Evolutionary conservation across 1,140 invertebrate genomes (phyloP).

Genomic region (Eurosta solidaginis): DNA sequence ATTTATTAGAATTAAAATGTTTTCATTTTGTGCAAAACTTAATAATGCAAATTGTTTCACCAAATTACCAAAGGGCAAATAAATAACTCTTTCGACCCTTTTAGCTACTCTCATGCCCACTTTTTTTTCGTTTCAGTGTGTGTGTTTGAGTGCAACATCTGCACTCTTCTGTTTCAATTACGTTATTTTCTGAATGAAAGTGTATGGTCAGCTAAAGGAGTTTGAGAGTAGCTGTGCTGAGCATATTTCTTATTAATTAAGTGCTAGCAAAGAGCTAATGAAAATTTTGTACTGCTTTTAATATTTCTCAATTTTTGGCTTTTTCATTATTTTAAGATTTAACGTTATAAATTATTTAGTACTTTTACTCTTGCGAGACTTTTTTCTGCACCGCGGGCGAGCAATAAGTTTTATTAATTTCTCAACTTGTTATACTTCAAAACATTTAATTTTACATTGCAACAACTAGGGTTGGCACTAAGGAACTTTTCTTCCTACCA

Average conservation of each 20-base stretch:
- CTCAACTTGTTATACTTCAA: constrained; percentile 20
- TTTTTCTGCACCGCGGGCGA: constrained; percentile 2
- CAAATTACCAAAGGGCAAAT: constrained; percentile 25
- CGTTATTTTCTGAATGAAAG: background rate
- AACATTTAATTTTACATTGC: too few species aligned
- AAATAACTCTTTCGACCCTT: constrained; percentile 3
- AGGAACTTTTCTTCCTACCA: too few species aligned
- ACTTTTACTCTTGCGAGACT: background rate
- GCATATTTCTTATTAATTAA: constrained; percentile 16
- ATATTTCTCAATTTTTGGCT: background rate
- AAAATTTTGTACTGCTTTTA: constrained; percentile 3
- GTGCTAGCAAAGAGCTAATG: constrained; percentile 23
- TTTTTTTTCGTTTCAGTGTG: background rate
- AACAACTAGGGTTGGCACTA: too few species aligned
- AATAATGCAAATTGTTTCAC: constrained; percentile 21
- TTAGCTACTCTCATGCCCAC: background rate
- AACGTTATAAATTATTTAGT: background rate
- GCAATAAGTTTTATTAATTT: constrained; percentile 25
- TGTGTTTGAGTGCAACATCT: background rate
- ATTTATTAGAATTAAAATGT: constrained; percentile 4
- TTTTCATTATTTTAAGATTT: background rate
- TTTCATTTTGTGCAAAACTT: constrained; percentile 19
- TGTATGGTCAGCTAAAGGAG: background rate
- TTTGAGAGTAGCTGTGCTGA: background rate
- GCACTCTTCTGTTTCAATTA: background rate